A percentile compares a stretch with the other conserved stretches of the same genome.
These are phyloP conservation scores for Pseudochirops cupreus DNA, from an alignment of 2,797 vertebrate genomes.

Conservation along the genomic window DNA sequence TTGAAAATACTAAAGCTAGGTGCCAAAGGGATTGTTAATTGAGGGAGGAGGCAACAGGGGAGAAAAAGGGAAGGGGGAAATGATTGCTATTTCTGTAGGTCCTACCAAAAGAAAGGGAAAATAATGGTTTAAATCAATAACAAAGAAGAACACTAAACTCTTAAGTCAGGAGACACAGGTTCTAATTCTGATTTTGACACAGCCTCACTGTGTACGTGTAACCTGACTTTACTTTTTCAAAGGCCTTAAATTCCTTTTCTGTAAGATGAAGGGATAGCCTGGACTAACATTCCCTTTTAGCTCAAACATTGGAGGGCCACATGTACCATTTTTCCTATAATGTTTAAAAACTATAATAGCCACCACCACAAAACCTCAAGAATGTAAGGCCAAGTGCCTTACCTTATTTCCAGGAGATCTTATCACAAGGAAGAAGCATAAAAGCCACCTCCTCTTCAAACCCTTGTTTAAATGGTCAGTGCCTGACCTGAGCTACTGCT, in stretches of 20 bases:
- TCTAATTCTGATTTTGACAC: not conserved
- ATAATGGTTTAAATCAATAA: conserved; percentile 63
- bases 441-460: not conserved
- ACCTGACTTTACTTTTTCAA: not conserved
- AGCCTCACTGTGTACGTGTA: accelerated
- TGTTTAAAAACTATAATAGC: not conserved
- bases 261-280: not conserved
- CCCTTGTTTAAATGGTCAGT: not conserved
- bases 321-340: not conserved
- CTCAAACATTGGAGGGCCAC: not conserved
- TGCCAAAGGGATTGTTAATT: not conserved
- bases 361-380: not conserved
- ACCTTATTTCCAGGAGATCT: not conserved
- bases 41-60: not conserved
- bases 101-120: conserved; percentile 6
- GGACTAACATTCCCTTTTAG: not conserved
- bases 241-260: not conserved
- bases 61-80: accelerated
- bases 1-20: not conserved
- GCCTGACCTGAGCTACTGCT: not conserved
- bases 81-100: conserved; percentile 20
- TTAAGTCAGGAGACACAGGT: not conserved
- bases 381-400: not conserved
- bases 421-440: not conserved
- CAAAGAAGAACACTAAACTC: not conserved